phyloP scores from a whole-genome alignment of 2,113 vertebrate species.

The Catagonus wagneri region DNA sequence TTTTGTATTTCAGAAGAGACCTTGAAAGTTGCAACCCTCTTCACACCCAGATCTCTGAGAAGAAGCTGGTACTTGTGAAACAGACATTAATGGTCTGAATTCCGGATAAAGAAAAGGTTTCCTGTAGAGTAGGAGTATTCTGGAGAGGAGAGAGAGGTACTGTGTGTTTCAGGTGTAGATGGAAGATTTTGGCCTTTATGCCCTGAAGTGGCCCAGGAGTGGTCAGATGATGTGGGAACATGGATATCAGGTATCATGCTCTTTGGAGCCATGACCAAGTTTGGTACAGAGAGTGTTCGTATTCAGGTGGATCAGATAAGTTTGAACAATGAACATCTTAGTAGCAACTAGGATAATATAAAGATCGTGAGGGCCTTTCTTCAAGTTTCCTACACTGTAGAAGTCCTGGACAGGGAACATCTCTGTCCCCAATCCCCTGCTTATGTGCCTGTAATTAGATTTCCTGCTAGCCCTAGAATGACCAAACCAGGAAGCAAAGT shows the following conservation, averaged over 20 bases:
- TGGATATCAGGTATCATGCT: background rate
- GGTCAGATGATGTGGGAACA: background rate
- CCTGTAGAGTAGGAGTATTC: background rate
- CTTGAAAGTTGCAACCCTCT: background rate
- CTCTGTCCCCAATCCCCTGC: background rate
- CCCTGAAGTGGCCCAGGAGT: background rate
- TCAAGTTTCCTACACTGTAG: background rate
- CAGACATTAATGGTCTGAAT: background rate
- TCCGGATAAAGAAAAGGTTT: background rate
- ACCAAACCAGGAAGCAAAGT: background rate
- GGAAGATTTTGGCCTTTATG: background rate
- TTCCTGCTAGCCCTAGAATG: background rate
- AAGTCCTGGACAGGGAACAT: background rate
- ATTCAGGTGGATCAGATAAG: background rate
- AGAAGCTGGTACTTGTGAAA: constrained; percentile 25
- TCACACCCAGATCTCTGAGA: constrained; percentile 1
- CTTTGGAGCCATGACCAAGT: background rate
- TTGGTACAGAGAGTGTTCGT: background rate
- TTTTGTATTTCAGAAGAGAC: constrained; percentile 44
- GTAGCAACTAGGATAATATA: background rate
- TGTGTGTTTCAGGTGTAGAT: background rate
- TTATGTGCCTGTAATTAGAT: background rate
- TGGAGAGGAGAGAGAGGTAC: background rate
- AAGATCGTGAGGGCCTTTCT: background rate
- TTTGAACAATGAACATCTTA: constrained; percentile 10